Conservation (phyloP, 2,888 invertebrate genomes). For the Drosophila colorata region DNA sequence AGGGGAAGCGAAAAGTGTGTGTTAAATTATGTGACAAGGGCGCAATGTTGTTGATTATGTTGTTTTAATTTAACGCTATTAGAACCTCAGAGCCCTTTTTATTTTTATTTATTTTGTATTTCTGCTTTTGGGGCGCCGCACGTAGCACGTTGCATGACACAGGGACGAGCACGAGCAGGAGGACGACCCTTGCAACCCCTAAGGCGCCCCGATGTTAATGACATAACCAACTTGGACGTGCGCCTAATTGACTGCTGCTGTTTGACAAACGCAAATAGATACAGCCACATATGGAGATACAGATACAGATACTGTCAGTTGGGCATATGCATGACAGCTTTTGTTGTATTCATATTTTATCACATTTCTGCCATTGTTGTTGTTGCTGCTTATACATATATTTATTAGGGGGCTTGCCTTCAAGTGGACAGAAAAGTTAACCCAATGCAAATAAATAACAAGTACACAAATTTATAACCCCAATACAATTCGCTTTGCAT, state of each 20-base stretch:
- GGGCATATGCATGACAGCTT: constrained; percentile 42
- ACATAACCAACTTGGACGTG: constrained; percentile 51
- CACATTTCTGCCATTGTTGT: constrained; percentile 16
- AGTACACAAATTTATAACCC: constrained; percentile 57
- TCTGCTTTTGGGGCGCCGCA: constrained; percentile 10
- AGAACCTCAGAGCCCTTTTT: constrained; percentile 62
- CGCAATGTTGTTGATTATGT: constrained; percentile 72
- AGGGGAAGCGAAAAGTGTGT: constrained; percentile 24
- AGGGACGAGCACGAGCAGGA: neutral
- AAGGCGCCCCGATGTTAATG: constrained; percentile 40
- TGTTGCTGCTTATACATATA: constrained; percentile 6
- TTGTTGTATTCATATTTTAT: constrained; percentile 62
- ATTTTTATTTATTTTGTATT: constrained; percentile 25
- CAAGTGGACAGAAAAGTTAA: constrained; percentile 38
- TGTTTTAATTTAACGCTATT: constrained; percentile 84
- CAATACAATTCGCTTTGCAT: constrained; percentile 6
- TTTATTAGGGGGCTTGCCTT: constrained; percentile 47
- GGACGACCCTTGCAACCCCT: constrained; percentile 45
- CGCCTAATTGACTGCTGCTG: constrained; percentile 79
- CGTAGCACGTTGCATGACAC: no score
- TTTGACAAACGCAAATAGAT: constrained; percentile 78
- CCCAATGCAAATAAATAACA: constrained; percentile 74
- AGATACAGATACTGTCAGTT: constrained; percentile 20
- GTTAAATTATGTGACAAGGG: constrained; percentile 76
- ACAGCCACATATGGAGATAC: constrained; percentile 23